phyloP scores from a whole-genome alignment of 2,797 vertebrate genomes.

The Heterohyrax brucei region DNA sequence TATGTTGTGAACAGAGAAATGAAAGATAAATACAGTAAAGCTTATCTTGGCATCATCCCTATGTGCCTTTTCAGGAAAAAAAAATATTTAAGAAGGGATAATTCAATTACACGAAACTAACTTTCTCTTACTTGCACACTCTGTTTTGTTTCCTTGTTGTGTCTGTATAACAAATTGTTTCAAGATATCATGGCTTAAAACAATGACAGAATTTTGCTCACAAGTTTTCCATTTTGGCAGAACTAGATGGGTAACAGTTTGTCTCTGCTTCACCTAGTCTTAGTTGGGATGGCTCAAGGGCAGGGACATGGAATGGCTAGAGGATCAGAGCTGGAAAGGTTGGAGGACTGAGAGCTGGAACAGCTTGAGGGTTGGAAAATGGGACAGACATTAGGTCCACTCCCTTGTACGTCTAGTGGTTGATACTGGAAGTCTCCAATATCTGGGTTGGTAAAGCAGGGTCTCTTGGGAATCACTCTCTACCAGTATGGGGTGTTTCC shows the following conservation, averaged over 20 bases:
- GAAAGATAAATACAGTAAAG: neutral
- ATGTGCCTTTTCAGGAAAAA: constrained; percentile 32
- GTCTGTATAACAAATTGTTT: constrained; percentile 26
- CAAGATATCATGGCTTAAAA: neutral
- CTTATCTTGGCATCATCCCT: neutral
- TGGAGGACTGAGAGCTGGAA: neutral
- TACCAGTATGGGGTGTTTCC: neutral
- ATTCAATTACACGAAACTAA: neutral
- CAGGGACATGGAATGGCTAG: neutral
- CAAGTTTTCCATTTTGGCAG: neutral
- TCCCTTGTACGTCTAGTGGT: neutral
- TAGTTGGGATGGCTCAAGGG: neutral
- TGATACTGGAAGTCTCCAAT: neutral
- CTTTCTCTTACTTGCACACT: constrained; percentile 24
- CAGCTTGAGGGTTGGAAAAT: neutral
- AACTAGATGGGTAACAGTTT: neutral
- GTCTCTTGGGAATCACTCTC: neutral
- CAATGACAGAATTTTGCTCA: neutral
- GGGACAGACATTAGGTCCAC: neutral
- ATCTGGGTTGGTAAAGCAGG: neutral
- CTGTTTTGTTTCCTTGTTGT: constrained; percentile 7
- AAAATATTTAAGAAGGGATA: constrained; percentile 7
- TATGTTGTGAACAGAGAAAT: constrained; percentile 26
- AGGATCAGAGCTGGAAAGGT: neutral
- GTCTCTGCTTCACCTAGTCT: neutral